Evolutionary conservation across 2,797 vertebrate species (phyloP).

Genomic region (Siniperca undulata): DNA sequence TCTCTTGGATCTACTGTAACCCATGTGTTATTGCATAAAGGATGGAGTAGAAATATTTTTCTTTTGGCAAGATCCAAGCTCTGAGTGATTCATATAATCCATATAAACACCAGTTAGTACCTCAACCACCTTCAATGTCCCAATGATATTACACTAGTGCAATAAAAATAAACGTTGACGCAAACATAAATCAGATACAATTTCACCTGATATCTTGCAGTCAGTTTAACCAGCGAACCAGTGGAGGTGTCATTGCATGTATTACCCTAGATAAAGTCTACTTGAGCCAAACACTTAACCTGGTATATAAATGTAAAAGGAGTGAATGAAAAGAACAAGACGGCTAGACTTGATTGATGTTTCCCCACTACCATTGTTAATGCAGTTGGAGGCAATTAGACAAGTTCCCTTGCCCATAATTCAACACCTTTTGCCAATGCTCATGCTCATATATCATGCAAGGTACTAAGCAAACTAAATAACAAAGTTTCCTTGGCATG

Average conservation of each 20-base stretch:
- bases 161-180: not conserved
- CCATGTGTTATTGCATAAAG: no score
- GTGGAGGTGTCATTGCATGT: constrained; percentile 2
- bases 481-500: not conserved
- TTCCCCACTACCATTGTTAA: not conserved
- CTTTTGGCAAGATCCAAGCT: no score
- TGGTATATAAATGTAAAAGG: constrained; percentile 21
- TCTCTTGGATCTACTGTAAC: no score
- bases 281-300: constrained; percentile 16
- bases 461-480: not conserved
- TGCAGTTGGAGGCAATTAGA: constrained; percentile 5
- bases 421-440: not conserved
- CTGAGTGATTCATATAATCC: no score
- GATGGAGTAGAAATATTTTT: no score
- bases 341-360: not conserved
- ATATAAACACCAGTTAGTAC: no score
- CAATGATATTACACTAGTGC: no score
- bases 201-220: constrained; percentile 10
- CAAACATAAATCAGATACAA: constrained; percentile 16
- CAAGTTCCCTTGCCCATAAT: not conserved
- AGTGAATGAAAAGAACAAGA: constrained; percentile 17
- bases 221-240: constrained; percentile 1
- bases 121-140: no score
- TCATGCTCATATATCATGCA: not conserved
- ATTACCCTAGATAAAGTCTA: constrained; percentile 15